phyloP scores from a whole-genome alignment of 2,113 vertebrate species.

The Leucopsar rothschildi region DNA sequence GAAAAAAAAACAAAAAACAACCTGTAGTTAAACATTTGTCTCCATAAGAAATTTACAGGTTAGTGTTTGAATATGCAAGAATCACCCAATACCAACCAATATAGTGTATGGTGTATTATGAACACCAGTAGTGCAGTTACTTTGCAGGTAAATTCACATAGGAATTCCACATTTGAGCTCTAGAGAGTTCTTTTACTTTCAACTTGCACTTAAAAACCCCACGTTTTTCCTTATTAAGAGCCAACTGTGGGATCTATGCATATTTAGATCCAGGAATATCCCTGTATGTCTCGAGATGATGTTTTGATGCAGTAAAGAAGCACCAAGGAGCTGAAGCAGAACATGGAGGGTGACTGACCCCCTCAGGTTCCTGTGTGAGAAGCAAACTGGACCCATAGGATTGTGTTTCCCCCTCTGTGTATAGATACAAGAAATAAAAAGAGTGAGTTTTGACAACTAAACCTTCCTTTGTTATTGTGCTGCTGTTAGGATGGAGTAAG shows the following conservation, averaged over 20 bases:
- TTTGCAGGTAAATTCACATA: background rate
- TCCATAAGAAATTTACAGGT: background rate
- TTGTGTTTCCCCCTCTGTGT: background rate
- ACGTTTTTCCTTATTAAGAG: background rate
- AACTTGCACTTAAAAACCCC: background rate
- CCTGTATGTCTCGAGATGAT: background rate
- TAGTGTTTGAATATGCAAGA: background rate
- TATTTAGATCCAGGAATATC: background rate
- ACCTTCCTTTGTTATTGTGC: background rate
- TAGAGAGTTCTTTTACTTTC: background rate
- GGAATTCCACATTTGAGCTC: background rate
- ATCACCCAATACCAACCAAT: background rate
- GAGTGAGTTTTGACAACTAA: background rate
- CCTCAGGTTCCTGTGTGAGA: background rate
- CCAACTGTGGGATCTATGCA: background rate
- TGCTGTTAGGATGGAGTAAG: slow-evolving; percentile 83
- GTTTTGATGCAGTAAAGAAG: background rate
- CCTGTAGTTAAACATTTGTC: background rate
- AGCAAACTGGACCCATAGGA: background rate
- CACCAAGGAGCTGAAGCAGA: background rate
- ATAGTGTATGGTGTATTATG: background rate
- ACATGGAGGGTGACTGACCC: background rate
- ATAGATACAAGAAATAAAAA: background rate
- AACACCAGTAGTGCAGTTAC: background rate
- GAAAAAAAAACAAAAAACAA: background rate